These are phyloP conservation scores for Sebastiscus albofasciatus DNA, from an alignment of 2,797 vertebrate species.

Conservation along the genomic window DNA sequence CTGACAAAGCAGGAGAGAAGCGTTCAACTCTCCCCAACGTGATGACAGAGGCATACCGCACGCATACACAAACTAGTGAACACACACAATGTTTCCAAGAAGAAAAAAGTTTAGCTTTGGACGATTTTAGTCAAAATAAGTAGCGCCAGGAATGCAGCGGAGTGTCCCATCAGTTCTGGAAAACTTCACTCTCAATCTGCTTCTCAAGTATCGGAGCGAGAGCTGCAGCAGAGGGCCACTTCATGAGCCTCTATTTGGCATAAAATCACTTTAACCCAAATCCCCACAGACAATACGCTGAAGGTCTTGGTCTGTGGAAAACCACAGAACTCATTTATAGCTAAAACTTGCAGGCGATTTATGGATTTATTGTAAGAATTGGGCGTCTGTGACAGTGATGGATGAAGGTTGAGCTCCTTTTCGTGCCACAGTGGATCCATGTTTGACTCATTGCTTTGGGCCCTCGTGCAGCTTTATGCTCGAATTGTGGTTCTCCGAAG, in stretches of 20 bases:
- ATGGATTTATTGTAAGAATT: conserved; percentile 9
- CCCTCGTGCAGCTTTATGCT: not conserved
- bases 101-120: conserved; percentile 27
- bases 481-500: not conserved
- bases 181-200: conserved; percentile 9
- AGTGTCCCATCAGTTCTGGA: conserved; percentile 30
- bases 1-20: conserved; percentile 26
- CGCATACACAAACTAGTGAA: not conserved
- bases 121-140: conserved; percentile 44
- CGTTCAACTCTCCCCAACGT: not conserved
- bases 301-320: not conserved
- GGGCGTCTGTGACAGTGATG: not conserved
- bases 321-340: not conserved
- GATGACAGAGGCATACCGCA: conserved; percentile 26
- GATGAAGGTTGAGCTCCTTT: not conserved
- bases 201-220: conserved; percentile 6
- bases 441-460: conserved; percentile 1
- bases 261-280: not conserved
- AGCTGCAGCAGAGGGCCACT: not conserved
- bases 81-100: conserved; percentile 11
- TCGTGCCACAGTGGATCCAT: not conserved
- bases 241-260: not conserved
- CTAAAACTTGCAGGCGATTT: not conserved
- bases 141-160: conserved; percentile 24
- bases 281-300: not conserved